Evolutionary conservation across 1,140 invertebrate species (phyloP).

Genomic region (Temnothorax nylanderi): DNA sequence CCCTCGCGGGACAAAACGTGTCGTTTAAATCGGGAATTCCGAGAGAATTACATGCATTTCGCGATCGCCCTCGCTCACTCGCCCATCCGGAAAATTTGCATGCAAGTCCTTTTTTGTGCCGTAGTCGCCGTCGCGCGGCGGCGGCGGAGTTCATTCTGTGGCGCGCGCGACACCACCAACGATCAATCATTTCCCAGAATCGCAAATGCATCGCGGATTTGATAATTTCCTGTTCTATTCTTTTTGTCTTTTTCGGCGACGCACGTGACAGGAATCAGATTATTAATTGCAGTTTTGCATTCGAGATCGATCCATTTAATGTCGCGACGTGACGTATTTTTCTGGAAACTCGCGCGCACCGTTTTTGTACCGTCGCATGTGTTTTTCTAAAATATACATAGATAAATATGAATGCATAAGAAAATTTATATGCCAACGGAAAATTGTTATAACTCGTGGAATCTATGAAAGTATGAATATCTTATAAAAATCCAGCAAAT

Average conservation of each 20-base stretch:
- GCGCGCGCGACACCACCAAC: constrained; percentile 29
- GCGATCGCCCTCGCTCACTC: constrained; percentile 40
- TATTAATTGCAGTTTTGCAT: constrained; percentile 60
- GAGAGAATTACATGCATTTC: constrained; percentile 52
- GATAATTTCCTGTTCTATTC: constrained; percentile 56
- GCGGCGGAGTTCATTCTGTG: constrained; percentile 19
- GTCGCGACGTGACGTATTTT: constrained; percentile 18
- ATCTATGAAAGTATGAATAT: neutral
- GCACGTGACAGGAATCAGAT: constrained; percentile 49
- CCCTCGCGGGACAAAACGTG: constrained; percentile 30
- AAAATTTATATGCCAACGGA: neutral
- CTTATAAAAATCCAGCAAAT: neutral
- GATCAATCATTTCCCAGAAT: constrained; percentile 58
- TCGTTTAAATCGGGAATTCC: constrained; percentile 54
- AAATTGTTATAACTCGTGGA: neutral
- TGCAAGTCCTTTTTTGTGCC: constrained; percentile 52
- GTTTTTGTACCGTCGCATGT: neutral
- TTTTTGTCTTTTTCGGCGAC: constrained; percentile 51
- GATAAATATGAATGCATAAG: neutral
- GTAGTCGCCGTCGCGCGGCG: neutral
- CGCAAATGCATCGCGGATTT: constrained; percentile 58
- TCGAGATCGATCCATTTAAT: constrained; percentile 26
- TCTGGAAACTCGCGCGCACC: neutral
- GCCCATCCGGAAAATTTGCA: constrained; percentile 44
- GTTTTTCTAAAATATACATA: neutral